Percentiles rank a stretch among this genome's conserved stretches.
phyloP scores from a whole-genome alignment of 2,888 invertebrate genomes.

The Rotaria sp. region DNA sequence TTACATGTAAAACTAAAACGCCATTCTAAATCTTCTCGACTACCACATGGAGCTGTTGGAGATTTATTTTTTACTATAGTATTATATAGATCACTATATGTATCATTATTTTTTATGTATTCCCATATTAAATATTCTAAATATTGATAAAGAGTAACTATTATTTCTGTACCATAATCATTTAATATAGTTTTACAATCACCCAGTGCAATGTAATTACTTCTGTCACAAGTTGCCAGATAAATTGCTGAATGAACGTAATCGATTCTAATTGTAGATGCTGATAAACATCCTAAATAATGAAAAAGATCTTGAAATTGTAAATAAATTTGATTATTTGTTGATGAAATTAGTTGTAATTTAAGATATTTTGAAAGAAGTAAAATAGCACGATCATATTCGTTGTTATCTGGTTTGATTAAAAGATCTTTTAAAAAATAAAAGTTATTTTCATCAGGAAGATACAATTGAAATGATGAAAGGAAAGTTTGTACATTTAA shows the following conservation, averaged over 20 bases:
- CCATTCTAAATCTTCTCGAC: background rate
- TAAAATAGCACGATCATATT: background rate
- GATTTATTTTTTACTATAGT: too few species aligned
- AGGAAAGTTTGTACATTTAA: background rate
- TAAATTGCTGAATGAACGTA: background rate
- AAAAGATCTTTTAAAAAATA: slow-evolving; percentile 5
- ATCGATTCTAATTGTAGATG: background rate
- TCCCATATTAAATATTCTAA: background rate
- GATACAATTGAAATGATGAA: background rate
- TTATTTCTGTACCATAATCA: background rate
- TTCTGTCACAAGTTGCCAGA: background rate
- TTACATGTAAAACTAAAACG: background rate
- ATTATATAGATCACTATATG: too few species aligned
- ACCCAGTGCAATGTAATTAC: background rate
- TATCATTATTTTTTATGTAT: too few species aligned
- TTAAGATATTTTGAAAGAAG: slow-evolving; percentile 32
- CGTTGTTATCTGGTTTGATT: background rate
- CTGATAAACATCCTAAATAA: background rate
- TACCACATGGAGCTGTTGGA: background rate
- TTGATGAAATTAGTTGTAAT: background rate
- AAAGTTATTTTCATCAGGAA: background rate
- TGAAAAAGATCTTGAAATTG: slow-evolving; percentile 29
- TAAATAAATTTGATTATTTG: slow-evolving; percentile 14
- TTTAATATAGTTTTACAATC: background rate
- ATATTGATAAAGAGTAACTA: background rate